These are phyloP conservation scores for Charanyca ferruginea DNA, from an alignment of 2,888 invertebrate species.

Conservation along the genomic window DNA sequence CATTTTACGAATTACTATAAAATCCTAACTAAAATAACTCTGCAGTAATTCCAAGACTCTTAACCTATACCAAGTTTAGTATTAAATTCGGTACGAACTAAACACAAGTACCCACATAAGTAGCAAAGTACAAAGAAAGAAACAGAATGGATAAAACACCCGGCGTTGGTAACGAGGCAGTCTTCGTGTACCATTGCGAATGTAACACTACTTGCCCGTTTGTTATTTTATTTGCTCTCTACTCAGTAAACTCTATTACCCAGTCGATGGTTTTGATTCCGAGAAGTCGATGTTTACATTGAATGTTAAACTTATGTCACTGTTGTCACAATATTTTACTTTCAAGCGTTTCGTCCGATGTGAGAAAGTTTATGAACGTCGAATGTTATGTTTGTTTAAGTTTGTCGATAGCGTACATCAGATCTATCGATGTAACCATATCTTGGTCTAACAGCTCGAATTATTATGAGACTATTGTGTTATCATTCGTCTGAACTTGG, in stretches of 20 bases:
- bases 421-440: conserved; percentile 61
- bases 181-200: conserved; percentile 74
- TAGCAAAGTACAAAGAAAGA: conserved; percentile 79
- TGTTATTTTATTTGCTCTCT: conserved; percentile 89
- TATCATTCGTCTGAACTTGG: conserved; percentile 34
- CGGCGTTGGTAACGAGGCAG: conserved; percentile 73
- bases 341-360: conserved; percentile 75
- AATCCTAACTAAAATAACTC: conserved; percentile 40
- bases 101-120: conserved; percentile 76
- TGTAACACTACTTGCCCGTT: conserved; percentile 76
- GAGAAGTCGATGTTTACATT: conserved; percentile 87
- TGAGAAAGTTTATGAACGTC: conserved; percentile 80
- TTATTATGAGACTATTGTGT: conserved; percentile 37
- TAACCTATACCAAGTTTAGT: conserved; percentile 57
- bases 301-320: conserved; percentile 85
- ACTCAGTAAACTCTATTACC: conserved; percentile 88
- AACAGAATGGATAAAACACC: conserved; percentile 79
- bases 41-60: conserved; percentile 44
- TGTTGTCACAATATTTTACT: conserved; percentile 86
- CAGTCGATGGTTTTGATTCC: conserved; percentile 88
- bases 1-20: conserved; percentile 47
- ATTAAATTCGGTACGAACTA: conserved; percentile 74
- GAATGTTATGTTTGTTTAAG: conserved; percentile 76
- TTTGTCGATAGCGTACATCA: conserved; percentile 63
- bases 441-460: conserved; percentile 19